Conservation (phyloP, 2,797 vertebrate genomes). For the Notamacropus eugenii region DNA sequence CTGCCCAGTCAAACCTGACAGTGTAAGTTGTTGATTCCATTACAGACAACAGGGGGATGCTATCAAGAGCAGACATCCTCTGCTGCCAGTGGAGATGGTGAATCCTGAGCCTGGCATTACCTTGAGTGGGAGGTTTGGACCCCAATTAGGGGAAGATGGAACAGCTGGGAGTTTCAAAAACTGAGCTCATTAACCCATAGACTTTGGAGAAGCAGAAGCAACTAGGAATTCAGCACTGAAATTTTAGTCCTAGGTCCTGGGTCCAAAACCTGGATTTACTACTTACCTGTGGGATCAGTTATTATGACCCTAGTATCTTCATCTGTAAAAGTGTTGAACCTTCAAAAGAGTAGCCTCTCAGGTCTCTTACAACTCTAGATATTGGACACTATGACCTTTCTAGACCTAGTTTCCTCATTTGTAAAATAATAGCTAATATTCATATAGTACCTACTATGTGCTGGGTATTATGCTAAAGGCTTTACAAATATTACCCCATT, state of each 20-base stretch:
- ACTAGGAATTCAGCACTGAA: neutral
- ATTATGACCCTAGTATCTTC: neutral
- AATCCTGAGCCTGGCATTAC: neutral
- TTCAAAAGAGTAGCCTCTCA: neutral
- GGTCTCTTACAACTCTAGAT: neutral
- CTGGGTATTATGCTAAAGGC: neutral
- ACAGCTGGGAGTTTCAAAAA: neutral
- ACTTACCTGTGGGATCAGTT: neutral
- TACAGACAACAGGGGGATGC: slow-evolving; percentile 80
- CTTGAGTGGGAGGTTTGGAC: neutral
- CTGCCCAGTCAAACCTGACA: slow-evolving; percentile 74
- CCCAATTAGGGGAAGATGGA: neutral
- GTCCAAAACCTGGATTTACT: neutral
- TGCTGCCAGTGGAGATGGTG: neutral
- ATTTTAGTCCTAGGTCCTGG: neutral
- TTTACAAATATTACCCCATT: neutral
- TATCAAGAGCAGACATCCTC: slow-evolving; percentile 68
- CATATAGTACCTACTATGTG: neutral
- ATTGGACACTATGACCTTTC: neutral
- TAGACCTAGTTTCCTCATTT: neutral
- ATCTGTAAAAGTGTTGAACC: neutral
- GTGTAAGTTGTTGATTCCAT: slow-evolving; percentile 79
- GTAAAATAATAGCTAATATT: neutral
- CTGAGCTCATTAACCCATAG: neutral
- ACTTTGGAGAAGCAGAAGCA: neutral